A percentile compares a stretch with the other conserved stretches of the same genome.
These are phyloP conservation scores for Chymomyza amoena DNA, from an alignment of 2,888 invertebrate genomes.

Conservation along the genomic window DNA sequence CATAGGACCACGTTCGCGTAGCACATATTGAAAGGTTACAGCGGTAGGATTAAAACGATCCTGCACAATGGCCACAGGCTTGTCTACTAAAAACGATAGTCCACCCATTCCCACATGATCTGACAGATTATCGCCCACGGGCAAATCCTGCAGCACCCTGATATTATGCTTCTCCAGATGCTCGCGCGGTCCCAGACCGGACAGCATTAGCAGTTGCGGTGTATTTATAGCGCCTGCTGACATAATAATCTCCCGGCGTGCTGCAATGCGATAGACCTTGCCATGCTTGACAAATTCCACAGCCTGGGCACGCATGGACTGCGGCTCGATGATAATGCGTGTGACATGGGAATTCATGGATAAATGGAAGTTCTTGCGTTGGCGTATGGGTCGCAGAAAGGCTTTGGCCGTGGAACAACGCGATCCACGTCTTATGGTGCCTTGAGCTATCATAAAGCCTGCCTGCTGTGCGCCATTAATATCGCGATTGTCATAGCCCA, in stretches of 20 bases:
- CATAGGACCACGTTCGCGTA: constrained; percentile 90
- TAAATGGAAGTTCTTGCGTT: constrained; percentile 88
- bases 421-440: constrained; percentile 87
- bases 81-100: constrained; percentile 83
- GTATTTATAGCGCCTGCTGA: constrained; percentile 95
- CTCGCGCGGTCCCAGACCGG: constrained; percentile 88
- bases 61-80: constrained; percentile 90
- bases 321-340: constrained; percentile 86
- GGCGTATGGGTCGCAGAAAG: constrained; percentile 87
- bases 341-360: constrained; percentile 90
- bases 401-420: constrained; percentile 94
- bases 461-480: constrained; percentile 90
- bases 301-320: constrained; percentile 87
- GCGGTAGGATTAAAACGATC: constrained; percentile 87
- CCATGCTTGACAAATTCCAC: constrained; percentile 90
- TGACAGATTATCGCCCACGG: constrained; percentile 90
- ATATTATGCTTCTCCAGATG: constrained; percentile 86
- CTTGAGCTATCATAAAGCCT: constrained; percentile 90
- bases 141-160: constrained; percentile 86
- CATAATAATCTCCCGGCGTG: constrained; percentile 90
- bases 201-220: constrained; percentile 94
- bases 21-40: constrained; percentile 88
- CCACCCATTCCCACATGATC: constrained; percentile 94
- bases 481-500: constrained; percentile 91
- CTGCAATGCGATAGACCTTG: constrained; percentile 84